phyloP scores from a whole-genome alignment of 2,113 vertebrate genomes.

The Phrynocephalus versicolor region DNA sequence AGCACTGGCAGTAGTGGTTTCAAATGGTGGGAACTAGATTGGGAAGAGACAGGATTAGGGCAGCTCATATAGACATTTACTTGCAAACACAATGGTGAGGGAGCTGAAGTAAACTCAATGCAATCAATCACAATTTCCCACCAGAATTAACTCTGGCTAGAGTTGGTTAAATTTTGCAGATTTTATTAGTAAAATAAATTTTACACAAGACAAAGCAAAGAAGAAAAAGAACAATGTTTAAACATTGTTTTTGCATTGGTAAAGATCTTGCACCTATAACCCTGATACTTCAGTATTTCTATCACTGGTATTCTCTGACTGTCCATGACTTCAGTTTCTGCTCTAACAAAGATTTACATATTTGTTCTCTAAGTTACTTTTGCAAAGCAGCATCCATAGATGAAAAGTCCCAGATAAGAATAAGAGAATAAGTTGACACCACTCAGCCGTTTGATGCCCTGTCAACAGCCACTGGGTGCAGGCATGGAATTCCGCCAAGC shows the following conservation, averaged over 20 bases:
- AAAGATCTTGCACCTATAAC: slow-evolving; percentile 42
- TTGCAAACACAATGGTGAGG: background rate
- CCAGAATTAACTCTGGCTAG: background rate
- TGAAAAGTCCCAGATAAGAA: slow-evolving; percentile 56
- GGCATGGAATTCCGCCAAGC: slow-evolving; percentile 53
- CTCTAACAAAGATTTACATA: slow-evolving; percentile 48
- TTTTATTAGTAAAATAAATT: background rate
- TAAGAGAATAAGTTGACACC: slow-evolving; percentile 55
- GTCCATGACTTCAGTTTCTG: slow-evolving; percentile 55
- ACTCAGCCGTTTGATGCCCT: slow-evolving; percentile 53
- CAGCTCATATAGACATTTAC: background rate
- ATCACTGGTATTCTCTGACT: slow-evolving; percentile 53
- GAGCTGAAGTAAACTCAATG: background rate
- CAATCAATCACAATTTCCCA: background rate
- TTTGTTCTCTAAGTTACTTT: slow-evolving; percentile 51
- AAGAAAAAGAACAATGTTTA: slow-evolving; percentile 19
- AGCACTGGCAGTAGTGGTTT: background rate
- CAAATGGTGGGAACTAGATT: background rate
- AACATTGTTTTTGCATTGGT: slow-evolving; percentile 42
- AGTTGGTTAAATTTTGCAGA: background rate
- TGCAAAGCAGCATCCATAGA: slow-evolving; percentile 44
- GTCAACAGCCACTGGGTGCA: slow-evolving; percentile 54
- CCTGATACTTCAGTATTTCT: slow-evolving; percentile 55
- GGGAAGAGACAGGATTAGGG: background rate
- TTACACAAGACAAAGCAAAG: slow-evolving; percentile 19